phyloP scores from a whole-genome alignment of 2,113 vertebrate genomes.

The Apteryx owenii region DNA sequence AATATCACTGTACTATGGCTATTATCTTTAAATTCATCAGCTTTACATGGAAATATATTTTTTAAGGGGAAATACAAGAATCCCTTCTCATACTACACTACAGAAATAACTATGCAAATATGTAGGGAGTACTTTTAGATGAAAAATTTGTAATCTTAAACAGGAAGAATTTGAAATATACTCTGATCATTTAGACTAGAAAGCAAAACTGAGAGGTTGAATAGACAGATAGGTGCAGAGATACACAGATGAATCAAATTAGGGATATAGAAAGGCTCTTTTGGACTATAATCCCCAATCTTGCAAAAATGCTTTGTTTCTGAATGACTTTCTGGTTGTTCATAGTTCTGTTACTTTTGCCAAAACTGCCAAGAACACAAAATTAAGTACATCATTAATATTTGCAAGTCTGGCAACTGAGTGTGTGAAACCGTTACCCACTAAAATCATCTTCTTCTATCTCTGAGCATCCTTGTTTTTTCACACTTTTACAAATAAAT shows the following conservation, averaged over 20 bases:
- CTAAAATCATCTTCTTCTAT: background rate
- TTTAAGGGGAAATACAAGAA: background rate
- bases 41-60: background rate
- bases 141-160: background rate
- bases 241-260: background rate
- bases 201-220: background rate
- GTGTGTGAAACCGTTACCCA: background rate
- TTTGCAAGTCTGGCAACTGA: rapidly evolving
- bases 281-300: background rate
- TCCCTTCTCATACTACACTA: background rate
- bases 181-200: background rate
- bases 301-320: background rate
- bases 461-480: background rate
- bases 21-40: background rate
- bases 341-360: background rate
- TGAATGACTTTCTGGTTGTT: background rate
- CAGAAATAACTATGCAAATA: background rate
- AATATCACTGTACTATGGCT: background rate
- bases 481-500: background rate
- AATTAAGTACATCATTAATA: background rate
- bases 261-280: background rate
- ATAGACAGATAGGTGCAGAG: background rate
- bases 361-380: background rate
- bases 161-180: background rate
- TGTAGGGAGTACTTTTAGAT: background rate